A percentile compares a stretch with the other conserved stretches of the same genome.
Conservation (phyloP, 2,888 invertebrate species). For the Leptinotarsa tumamoca region DNA sequence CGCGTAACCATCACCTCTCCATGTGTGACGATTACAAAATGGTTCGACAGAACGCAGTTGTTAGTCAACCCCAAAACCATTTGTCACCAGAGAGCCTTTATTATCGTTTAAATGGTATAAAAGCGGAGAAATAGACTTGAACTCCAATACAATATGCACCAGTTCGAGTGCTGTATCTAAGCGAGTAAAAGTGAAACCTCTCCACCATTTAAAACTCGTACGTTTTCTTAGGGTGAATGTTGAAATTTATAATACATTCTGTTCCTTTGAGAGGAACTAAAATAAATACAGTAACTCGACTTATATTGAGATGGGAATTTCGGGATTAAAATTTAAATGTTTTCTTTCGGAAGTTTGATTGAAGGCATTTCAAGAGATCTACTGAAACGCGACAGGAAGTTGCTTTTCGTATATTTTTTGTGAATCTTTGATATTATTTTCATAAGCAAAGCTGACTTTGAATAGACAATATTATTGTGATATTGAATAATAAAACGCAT, state of each 20-base stretch:
- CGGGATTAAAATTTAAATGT: constrained; percentile 11
- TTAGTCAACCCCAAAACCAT: constrained; percentile 54
- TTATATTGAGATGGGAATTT: constrained; percentile 6
- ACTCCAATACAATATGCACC: constrained; percentile 43
- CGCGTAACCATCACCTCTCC: constrained; percentile 39
- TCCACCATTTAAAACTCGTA: constrained; percentile 24
- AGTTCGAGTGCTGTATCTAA: constrained; percentile 39
- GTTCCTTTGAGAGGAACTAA: background rate
- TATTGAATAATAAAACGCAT: too few species aligned
- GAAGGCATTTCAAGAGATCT: background rate
- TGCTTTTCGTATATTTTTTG: background rate
- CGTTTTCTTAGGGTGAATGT: constrained; percentile 3
- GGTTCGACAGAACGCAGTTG: constrained; percentile 49
- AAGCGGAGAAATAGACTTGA: constrained; percentile 47
- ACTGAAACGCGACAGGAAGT: background rate
- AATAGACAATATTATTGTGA: too few species aligned
- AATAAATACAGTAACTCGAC: constrained; percentile 6
- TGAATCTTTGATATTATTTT: background rate
- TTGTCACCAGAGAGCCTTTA: constrained; percentile 53
- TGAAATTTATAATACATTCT: constrained; percentile 8
- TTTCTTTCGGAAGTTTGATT: constrained; percentile 22
- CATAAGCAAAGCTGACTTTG: background rate
- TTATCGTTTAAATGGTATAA: constrained; percentile 50
- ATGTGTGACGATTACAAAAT: constrained; percentile 52
- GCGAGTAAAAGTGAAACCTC: constrained; percentile 37